These are phyloP conservation scores for Percina caprodes DNA, from an alignment of 2,113 vertebrate species.

Conservation along the genomic window DNA sequence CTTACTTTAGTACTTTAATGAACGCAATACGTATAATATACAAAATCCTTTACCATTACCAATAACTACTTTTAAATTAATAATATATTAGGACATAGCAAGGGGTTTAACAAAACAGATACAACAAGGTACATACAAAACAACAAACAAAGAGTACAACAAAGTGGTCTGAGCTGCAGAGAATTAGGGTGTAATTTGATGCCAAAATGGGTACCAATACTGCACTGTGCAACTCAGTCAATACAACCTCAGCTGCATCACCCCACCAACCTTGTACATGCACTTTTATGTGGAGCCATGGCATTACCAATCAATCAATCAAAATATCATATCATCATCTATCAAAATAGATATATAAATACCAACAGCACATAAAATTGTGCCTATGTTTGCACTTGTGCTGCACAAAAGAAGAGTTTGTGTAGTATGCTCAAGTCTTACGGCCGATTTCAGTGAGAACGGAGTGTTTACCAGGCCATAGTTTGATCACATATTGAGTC, in stretches of 20 bases:
- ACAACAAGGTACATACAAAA: not conserved
- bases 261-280: not conserved
- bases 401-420: not conserved
- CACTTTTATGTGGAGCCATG: not conserved
- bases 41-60: not conserved
- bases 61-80: not conserved
- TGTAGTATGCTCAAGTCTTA: not conserved
- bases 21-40: not conserved
- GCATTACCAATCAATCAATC: conserved; percentile 1
- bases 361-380: not conserved
- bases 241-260: not conserved
- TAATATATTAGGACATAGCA: too few species aligned
- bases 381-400: not conserved
- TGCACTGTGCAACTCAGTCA: not conserved
- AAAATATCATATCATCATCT: too few species aligned
- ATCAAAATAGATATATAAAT: not conserved
- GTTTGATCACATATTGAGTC: conserved; percentile 47
- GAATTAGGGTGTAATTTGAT: not conserved
- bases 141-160: too few species aligned
- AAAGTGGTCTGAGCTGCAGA: not conserved
- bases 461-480: conserved; percentile 31
- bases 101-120: not conserved
- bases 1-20: too few species aligned
- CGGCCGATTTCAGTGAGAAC: conserved; percentile 15
- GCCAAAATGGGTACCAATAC: conserved; percentile 5